Conservation (phyloP, 2,113 vertebrate genomes). For the Notarius lentiginosus region DNA sequence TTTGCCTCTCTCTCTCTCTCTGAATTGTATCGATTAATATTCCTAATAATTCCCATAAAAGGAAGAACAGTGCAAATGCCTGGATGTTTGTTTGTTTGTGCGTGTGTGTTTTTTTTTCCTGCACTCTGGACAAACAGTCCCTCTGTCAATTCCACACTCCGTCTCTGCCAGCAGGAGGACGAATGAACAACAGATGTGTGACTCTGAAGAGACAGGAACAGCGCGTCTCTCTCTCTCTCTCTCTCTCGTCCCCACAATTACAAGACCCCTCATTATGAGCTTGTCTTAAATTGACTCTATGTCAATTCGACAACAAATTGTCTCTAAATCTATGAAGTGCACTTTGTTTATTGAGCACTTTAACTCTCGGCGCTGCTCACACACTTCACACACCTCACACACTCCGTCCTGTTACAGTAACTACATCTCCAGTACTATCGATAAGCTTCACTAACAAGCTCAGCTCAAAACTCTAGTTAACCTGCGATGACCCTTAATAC, state of each 20-base stretch:
- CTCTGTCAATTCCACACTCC: constrained; percentile 25
- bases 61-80: neutral
- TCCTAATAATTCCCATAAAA: neutral
- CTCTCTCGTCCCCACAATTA: neutral
- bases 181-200: constrained; percentile 29
- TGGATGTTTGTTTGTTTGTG: neutral
- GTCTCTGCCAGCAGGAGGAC: constrained; percentile 5
- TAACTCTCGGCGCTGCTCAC: neutral
- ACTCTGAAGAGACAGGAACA: neutral
- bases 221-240: neutral
- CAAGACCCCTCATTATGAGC: neutral
- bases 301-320: neutral
- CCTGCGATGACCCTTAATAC: neutral
- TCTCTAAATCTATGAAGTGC: neutral
- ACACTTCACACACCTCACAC: neutral
- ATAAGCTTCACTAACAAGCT: constrained; percentile 9
- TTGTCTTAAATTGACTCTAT: neutral
- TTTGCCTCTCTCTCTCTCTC: neutral
- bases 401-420: neutral
- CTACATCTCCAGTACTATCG: neutral
- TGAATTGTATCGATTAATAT: neutral
- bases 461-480: neutral
- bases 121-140: neutral
- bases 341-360: neutral
- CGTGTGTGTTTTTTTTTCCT: neutral